Base-by-base conservation (phyloP, 2,888 invertebrate genomes). In the Stenurella melanura region DNA sequence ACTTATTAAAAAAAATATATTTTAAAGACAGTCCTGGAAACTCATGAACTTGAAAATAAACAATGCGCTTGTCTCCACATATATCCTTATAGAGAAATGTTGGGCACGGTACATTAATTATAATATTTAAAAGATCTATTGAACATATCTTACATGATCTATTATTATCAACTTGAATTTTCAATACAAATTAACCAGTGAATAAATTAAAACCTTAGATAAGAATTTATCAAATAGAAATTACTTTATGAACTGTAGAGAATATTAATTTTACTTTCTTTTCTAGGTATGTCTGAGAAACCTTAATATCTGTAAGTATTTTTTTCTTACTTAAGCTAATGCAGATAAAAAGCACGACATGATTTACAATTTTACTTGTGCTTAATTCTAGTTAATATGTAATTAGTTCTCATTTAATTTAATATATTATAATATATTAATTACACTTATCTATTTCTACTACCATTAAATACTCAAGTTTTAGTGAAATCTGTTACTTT, bases 31-130 rank as follows among this genome's bases (percentile, higher is more conserved):
- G 42, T 66, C 64, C 64, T 66, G 64, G 42, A 66, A 4, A 50
- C 10, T 42, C 19, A 50, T 50, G 15, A 42, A 42, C 64, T 11
- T 18, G 17, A 19, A 5, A 19, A 38, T 19, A 42, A 66, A 66
- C 64, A 66, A 66, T 42, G 50, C 15, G 7, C 21, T 64, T 66
- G 64, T 66, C 19, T 17, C 3, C 42, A 66, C 50, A n/a, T 42
- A 64, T 64, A 66, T 66, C 64, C 50, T 50, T 17, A 66, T 66
- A 15, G 64, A 66, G 50, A 42, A 66, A 66, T 42, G 38, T 50
- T 10, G 50, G 64, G 64, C 19, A 38, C 17, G 64, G 64, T 21
- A 58, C 19, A 42, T 7, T 66, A 12, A 50, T 15, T 66, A 50
- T 18, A 50, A 19, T 21, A 21, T 5, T 17, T 50, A 18, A 10